A percentile compares a stretch with the other conserved stretches of the same genome.
Conservation (phyloP, 2,113 vertebrate species). For the Zapornia atra region DNA sequence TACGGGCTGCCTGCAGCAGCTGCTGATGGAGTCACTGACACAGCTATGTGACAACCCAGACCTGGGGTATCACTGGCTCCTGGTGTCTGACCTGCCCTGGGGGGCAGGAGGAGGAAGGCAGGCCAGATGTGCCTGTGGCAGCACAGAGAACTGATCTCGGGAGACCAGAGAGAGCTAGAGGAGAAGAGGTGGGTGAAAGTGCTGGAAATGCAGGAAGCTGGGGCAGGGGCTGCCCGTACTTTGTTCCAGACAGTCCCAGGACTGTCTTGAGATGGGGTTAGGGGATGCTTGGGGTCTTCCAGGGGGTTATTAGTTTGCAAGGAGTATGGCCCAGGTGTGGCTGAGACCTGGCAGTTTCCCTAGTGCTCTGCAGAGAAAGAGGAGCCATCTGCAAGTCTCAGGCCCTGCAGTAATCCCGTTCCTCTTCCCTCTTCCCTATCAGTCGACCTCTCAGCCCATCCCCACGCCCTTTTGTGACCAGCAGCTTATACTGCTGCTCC, state of each 20-base stretch:
- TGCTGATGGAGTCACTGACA: not conserved
- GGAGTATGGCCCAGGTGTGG: not conserved
- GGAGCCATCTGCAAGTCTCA: rapidly evolving
- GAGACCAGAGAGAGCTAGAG: not conserved
- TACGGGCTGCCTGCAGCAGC: not conserved
- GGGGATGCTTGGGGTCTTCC: not conserved
- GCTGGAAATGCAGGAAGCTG: not conserved
- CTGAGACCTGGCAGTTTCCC: not conserved
- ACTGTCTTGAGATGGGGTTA: not conserved
- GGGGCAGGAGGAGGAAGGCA: not conserved
- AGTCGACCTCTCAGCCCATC: not conserved
- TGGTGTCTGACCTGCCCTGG: not conserved
- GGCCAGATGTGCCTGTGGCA: not conserved
- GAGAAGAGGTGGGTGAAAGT: not conserved
- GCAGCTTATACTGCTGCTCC: not conserved
- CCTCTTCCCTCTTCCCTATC: not conserved
- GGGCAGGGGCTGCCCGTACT: not conserved
- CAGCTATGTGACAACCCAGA: not conserved
- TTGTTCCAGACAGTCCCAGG: not conserved
- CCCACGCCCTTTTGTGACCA: not conserved
- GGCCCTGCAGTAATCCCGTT: not conserved
- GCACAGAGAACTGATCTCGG: not conserved
- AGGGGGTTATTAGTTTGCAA: not conserved
- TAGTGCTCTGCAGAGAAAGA: not conserved
- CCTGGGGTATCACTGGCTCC: not conserved